Conservation (phyloP, 2,797 vertebrate genomes). For the Tokudaia tokunoshimensis region DNA sequence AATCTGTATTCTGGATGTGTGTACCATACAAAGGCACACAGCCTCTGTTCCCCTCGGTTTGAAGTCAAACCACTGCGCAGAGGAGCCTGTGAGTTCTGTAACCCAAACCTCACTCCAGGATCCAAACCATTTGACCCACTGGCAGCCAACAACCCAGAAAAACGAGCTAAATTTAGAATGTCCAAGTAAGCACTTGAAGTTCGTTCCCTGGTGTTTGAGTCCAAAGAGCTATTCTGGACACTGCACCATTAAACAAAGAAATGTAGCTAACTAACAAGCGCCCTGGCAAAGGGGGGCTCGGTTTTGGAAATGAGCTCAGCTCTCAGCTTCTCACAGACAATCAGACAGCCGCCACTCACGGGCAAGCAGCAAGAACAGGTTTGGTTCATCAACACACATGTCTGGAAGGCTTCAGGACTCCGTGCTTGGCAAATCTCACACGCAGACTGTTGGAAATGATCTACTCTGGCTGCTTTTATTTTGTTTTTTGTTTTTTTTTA, state of each 20-base stretch:
- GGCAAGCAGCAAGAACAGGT: conserved; percentile 40
- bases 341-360: conserved; percentile 81
- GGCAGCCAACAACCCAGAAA: conserved; percentile 68
- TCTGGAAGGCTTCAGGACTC: conserved; percentile 78
- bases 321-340: conserved; percentile 73
- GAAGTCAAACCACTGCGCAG: not conserved
- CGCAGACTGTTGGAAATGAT: conserved; percentile 68
- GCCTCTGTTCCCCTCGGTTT: not conserved
- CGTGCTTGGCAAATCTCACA: conserved; percentile 79
- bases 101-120: conserved; percentile 13
- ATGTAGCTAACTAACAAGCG: conserved; percentile 51
- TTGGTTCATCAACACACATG: conserved; percentile 69
- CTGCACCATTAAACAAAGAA: conserved; percentile 69
- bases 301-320: conserved; percentile 76
- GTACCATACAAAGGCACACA: not conserved
- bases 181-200: conserved; percentile 60
- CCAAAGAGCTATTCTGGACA: conserved; percentile 64
- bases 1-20: not conserved
- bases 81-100: conserved; percentile 41
- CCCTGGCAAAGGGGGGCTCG: conserved; percentile 65
- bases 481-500: not conserved
- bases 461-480: conserved; percentile 69
- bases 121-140: conserved; percentile 49
- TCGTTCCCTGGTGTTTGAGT: conserved; percentile 70
- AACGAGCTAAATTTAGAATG: conserved; percentile 64